Evolutionary conservation across 2,797 vertebrate species (phyloP).

Genomic region (Pseudotriccus pelzelni): DNA sequence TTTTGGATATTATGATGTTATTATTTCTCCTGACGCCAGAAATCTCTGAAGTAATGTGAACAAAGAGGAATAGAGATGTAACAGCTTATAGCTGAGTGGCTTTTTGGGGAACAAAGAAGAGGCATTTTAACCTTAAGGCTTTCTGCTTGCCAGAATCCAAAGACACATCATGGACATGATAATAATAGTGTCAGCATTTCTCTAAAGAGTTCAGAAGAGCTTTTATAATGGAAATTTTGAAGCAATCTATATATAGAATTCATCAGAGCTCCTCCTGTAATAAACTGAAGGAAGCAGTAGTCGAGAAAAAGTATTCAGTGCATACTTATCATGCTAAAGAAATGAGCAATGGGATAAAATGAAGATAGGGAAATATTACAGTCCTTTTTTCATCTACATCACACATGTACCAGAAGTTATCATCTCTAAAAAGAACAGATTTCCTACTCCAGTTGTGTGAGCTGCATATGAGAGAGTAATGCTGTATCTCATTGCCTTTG

Average conservation of each 20-base stretch:
- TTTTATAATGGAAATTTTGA: constrained; percentile 52
- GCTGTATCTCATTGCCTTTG: background rate
- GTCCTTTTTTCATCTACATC: background rate
- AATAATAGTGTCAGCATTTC: constrained; percentile 19
- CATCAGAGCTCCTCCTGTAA: background rate
- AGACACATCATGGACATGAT: background rate
- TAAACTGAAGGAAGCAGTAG: background rate
- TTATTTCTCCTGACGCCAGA: background rate
- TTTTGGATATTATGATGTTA: background rate
- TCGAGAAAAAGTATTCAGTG: background rate
- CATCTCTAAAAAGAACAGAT: background rate
- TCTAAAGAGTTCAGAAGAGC: constrained; percentile 5
- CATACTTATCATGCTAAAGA: background rate
- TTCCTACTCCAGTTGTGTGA: background rate
- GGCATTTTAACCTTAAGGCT: constrained; percentile 10
- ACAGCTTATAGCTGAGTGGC: background rate
- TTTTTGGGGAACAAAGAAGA: background rate
- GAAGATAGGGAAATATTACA: background rate
- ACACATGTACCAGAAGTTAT: background rate
- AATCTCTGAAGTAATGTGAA: background rate
- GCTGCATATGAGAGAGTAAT: background rate
- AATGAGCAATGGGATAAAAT: background rate
- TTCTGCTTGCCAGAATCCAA: constrained; percentile 6
- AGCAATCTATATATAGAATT: constrained; percentile 4
- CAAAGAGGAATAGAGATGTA: background rate